Evolutionary conservation across 30 jellyfish, hydroid and myxozoan species (phyloP), one percentile per base, ranked within the genome.

Genomic region (Hydractinia echinata): DNA sequence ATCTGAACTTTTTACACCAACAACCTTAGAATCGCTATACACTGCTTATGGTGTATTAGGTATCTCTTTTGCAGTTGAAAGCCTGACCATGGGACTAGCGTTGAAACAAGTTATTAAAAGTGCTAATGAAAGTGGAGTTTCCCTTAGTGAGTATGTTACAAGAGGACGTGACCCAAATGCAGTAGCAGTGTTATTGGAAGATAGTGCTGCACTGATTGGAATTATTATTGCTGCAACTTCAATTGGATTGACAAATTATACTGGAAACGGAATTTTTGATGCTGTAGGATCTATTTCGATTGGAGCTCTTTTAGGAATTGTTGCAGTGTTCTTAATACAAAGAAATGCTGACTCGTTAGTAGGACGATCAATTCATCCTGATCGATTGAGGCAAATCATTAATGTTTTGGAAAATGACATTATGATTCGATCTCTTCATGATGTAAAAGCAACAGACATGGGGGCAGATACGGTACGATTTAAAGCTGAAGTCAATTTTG

Each of bases 161-260:
- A 95, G 99, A 67, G 99, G 99, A 5, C 91, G 99, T 51, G 99
- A 93, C 73, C 99, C 99, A 4, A 93, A 93, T 76, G 99, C 99
- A 18, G 96, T 93, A 49, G 99, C 99, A 6, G 99, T 93, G 21
- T 71, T 93, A 21, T 84, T 93, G n/a, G 99, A 93, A 70, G 99
- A 93, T 76, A 85, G 99, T 81, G 99, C 99, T 19, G 96, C 99
- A 18, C 95, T 93, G 15, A 81, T 95, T n/a, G 99, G 99, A 16
- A 68, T 93, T 6, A 52, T 81, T 8, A 51, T 93, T n/a, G 99
- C 99, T 30, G 90, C 96, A 54, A 90, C 94, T 16, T 87, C 96
- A 74, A 72, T 93, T 8, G 99, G 99, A 15, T 79, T 93, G 69
- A 85, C 99, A 8, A 82, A 93, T 51, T 84, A 81, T 79, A 93